These are phyloP conservation scores for Cygnus atratus DNA, from an alignment of 2,113 vertebrate genomes.

Conservation along the genomic window DNA sequence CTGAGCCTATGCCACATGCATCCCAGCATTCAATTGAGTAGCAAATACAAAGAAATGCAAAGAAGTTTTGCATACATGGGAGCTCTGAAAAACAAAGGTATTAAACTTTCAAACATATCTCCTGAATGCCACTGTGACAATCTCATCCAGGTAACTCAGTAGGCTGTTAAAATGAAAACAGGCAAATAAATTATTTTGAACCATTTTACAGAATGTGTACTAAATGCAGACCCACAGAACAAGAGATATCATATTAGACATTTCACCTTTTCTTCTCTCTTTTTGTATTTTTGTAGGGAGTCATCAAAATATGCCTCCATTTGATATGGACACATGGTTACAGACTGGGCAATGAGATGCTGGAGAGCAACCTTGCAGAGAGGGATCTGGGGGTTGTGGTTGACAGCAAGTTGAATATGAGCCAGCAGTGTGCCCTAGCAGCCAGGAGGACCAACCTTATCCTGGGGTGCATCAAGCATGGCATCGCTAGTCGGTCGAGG, in stretches of 20 bases:
- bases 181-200: neutral
- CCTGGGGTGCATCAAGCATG: too few species aligned
- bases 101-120: neutral
- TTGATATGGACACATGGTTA: neutral
- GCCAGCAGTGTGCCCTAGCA: too few species aligned
- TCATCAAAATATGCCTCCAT: neutral
- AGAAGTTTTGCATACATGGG: neutral
- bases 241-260: neutral
- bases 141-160: neutral
- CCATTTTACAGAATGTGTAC: neutral
- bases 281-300: neutral
- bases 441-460: too few species aligned
- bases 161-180: neutral
- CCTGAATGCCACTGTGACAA: neutral
- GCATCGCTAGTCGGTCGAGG: too few species aligned
- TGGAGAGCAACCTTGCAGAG: too few species aligned
- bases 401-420: too few species aligned
- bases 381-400: too few species aligned
- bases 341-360: too few species aligned
- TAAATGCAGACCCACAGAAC: neutral
- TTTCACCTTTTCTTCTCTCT: neutral
- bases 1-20: fast-evolving
- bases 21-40: neutral
- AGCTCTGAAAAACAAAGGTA: neutral
- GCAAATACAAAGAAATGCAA: neutral